These are phyloP conservation scores for Gallinago stenura DNA, from an alignment of 2,797 vertebrate genomes.

Conservation along the genomic window DNA sequence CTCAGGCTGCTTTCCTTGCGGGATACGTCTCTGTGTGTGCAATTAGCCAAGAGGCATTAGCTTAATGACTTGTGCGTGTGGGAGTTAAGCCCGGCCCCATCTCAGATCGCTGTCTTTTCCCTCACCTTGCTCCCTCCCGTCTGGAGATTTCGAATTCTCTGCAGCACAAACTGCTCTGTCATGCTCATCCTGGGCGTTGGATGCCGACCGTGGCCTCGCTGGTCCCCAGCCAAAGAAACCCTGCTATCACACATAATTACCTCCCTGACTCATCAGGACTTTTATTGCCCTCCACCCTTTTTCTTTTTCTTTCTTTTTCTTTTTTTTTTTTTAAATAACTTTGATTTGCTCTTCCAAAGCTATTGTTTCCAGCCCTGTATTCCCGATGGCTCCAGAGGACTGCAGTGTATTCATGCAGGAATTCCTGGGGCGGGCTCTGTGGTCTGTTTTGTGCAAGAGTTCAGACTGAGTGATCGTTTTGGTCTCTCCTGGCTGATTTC, in stretches of 20 bases:
- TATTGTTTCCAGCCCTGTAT: constrained; percentile 59
- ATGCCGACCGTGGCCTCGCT: neutral
- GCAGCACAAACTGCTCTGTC: constrained; percentile 46
- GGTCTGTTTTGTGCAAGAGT: constrained; percentile 57
- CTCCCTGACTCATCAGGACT: constrained; percentile 18
- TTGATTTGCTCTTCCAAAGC: constrained; percentile 30
- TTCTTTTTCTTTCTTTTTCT: neutral
- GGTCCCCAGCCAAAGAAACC: constrained; percentile 34
- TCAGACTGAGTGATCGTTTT: constrained; percentile 12
- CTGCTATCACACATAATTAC: constrained; percentile 39
- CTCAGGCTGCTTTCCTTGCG: constrained; percentile 51
- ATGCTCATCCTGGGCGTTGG: neutral
- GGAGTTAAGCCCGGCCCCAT: neutral
- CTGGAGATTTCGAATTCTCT: constrained; percentile 25
- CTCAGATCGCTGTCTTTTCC: constrained; percentile 2
- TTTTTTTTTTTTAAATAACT: constrained; percentile 18
- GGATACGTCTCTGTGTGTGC: constrained; percentile 5
- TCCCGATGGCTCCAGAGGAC: constrained; percentile 38
- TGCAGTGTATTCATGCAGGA: constrained; percentile 41
- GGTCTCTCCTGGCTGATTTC: constrained; percentile 32
- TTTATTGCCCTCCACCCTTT: neutral
- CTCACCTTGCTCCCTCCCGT: constrained; percentile 9
- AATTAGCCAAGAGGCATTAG: constrained; percentile 62
- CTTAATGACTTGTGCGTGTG: constrained; percentile 48
- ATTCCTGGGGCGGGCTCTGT: constrained; percentile 21